Base-by-base conservation (phyloP, 2,888 invertebrate species). In the Chloroclystis v-ata region DNA sequence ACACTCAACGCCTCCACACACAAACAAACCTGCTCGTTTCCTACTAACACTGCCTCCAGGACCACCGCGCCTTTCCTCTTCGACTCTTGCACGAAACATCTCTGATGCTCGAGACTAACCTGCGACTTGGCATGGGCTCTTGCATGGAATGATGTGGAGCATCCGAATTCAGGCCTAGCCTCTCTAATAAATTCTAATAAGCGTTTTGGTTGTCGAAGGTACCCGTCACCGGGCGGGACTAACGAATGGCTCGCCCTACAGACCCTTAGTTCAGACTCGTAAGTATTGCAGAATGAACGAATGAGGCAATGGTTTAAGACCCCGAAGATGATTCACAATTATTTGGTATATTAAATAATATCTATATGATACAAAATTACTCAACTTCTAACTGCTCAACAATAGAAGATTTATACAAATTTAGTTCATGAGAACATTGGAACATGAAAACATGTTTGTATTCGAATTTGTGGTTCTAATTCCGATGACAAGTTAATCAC, bases 211-310 rank as follows among this genome's bases (percentile, higher is more conserved):
- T 87, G 87, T 87, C 87, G 86, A 87, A 87, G 87, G 87, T 86
- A 87, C 86, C 85, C 84, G 86, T 86, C 87, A 86, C 70, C 86
- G 78, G 84, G 84, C 85, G 83, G 85, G 83, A 84, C 83, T 79
- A 86, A 87, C 84, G 86, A 87, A 86, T 87, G 87, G 87, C 85
- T 87, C 85, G 87, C 86, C 81, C 87, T 87, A 80, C 87, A 87
- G 84, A 85, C 84, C 85, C 84, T 87, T 75, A 86, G 85, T 86
- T 80, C 86, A 68, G 84, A 87, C 83, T 82, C 86, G 87, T 87
- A 87, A 87, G 87, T 87, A 87, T 86, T 82, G 20, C 20, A 20
- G 5, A 26, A 26, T 8, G 8, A 26, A 26, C 26, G 8, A 26
- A 2, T 26, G 26, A 20, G 20, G 20, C 9, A 26, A 6, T 8